Evolutionary conservation across 2,113 vertebrate genomes (phyloP), one percentile per base, ranked within the genome.

Genomic region (Amia ocellicauda): DNA sequence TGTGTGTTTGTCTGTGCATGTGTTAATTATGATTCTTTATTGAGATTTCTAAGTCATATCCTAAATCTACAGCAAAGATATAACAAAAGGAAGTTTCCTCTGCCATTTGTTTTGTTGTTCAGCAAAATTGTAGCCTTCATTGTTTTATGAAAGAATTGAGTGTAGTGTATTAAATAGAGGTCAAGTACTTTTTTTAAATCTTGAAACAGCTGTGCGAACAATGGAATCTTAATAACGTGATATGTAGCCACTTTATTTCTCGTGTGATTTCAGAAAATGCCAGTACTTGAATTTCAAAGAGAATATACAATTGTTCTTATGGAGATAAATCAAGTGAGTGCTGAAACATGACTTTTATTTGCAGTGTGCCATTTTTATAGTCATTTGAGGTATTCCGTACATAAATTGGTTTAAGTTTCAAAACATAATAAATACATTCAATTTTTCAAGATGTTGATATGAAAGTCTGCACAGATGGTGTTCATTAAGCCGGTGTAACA

Each of bases 321-420:
- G 78, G 81, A 71, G 82, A 83, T 86, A 74, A 86, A 88, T 88
- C 78, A 83, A 81, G 80, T 82, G 78, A 85, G 85, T 84, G 81
- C 74, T 84, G 60, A 62, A 68, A 80, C 78, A 81, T 74, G 81
- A 84, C 80, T 85, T 74, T 78, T 80, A 82, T 77, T 80, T 81
- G 80, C 80, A 71, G 41, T 61, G 14, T 70, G 78, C 71, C 74
- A 76, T 70, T 82, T 78, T 79, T 71, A 74, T 78, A 78, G 76
- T 72, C 76, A 56, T 69, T 75, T 71, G 69, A 69, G 4, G 2
- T 68, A 73, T 79, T 86, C 84, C 84, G 79, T 85, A 85, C 86
- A 82, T 42, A 43, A 41, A 72, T 80, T 79, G 70, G 78, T 77
- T 79, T 60, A 64, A 40, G 63, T 50, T 47, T 49, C 19, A 49